Percentiles rank a stretch among this genome's conserved stretches.
Conservation (phyloP, 2,888 invertebrate species). For the Selenia dentaria region DNA sequence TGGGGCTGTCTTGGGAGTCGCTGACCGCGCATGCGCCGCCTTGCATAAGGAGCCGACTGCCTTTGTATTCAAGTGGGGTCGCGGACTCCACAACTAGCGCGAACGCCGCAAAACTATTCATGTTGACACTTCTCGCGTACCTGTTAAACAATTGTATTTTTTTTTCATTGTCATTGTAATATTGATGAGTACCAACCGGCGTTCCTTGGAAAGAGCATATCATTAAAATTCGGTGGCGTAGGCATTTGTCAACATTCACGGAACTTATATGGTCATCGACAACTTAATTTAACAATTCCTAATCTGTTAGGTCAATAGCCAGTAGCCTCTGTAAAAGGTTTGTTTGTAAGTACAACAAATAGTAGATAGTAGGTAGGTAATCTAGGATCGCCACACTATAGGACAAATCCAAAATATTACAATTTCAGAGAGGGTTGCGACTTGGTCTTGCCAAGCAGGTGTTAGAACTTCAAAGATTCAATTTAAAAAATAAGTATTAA, state of each 20-base stretch:
- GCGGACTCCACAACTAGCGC: constrained; percentile 67
- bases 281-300: constrained; percentile 8
- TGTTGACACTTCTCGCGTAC: constrained; percentile 64
- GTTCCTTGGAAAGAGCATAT: constrained; percentile 52
- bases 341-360: too few relatives aligned
- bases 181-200: constrained; percentile 55
- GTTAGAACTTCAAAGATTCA: too few relatives aligned
- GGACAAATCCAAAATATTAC: too few relatives aligned
- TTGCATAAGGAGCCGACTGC: constrained; percentile 66
- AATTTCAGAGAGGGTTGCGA: too few relatives aligned
- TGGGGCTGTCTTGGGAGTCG: constrained; percentile 58
- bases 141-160: constrained; percentile 66
- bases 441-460: too few relatives aligned
- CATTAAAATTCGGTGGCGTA: constrained; percentile 36
- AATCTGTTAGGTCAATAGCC: constrained; percentile 5
- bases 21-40: constrained; percentile 72
- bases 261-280: constrained; percentile 15
- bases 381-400: too few relatives aligned
- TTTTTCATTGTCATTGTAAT: constrained; percentile 61
- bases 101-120: constrained; percentile 76
- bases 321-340: too few relatives aligned
- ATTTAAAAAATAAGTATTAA: too few relatives aligned
- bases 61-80: constrained; percentile 75
- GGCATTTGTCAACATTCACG: constrained; percentile 20
- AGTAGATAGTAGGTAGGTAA: too few relatives aligned